Evolutionary conservation across 1,140 invertebrate genomes (phyloP), one percentile per base, ranked within the genome.

Genomic region (Eriocheir sinensis): DNA sequence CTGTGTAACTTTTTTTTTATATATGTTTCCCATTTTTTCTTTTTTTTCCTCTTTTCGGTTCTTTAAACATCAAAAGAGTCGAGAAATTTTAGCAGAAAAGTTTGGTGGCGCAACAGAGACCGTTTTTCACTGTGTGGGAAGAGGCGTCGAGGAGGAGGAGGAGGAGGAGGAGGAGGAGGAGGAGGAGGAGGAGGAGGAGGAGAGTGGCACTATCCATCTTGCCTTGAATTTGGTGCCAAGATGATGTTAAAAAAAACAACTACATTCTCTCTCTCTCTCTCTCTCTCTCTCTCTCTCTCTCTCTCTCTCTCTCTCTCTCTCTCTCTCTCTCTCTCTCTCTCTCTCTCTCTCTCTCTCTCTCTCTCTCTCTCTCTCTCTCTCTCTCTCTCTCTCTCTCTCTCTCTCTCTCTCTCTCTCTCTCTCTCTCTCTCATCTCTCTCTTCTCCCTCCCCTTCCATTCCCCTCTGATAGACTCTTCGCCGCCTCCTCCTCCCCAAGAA

Each of bases 341-440:
- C 34, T 17, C 86, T 44, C 38, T 44, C 83, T 34, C 30, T 32
- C 21, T 32, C 34, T 86, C 40, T 38, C 34, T 17, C 86, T 44
- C 38, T 44, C 86, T 44, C 38, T 44, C 86, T 89, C 86, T 89
- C 38, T 89, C 86, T 41, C 86, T 41, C 38, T 44, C 4, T 15
- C 38, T 38, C 83, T 12, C 80, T 38, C 30, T 34, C n/a, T 32
- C 83, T 86, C 9, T 86, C 34, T 38, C 34, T 86, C 34, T 86
- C 34, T 21, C 8, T 36, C 0, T 38, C 30, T 86, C 34, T 86
- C 34, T 53, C 8, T 72, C 27, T 72, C 86, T 89, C 86, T 89
- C 86, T 86, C 34, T 38, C 36, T 36, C 32, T 38, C 83, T 86
- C 83, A 27, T 21, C 83, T 41, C 83, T n/a, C 17, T 85, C 38